A percentile compares a stretch with the other conserved stretches of the same genome.
These are phyloP conservation scores for Andinoacara biseriatus DNA, from an alignment of 2,113 vertebrate species.

Conservation along the genomic window DNA sequence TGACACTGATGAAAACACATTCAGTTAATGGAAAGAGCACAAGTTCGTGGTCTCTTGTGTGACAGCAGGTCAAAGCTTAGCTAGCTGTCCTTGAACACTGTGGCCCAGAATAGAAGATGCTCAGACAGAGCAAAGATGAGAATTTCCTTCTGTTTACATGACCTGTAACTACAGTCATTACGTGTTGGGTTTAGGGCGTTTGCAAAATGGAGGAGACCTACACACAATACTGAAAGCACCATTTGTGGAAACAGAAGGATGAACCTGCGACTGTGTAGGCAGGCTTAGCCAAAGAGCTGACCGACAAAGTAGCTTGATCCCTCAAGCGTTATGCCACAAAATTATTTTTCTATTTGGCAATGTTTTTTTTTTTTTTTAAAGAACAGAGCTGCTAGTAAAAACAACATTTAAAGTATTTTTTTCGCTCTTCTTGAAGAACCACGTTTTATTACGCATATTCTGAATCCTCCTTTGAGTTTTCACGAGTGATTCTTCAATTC, in stretches of 20 bases:
- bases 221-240: neutral
- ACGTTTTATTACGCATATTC: neutral
- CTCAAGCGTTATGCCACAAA: neutral
- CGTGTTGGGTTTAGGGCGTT: neutral
- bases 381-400: neutral
- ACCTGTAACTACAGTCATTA: neutral
- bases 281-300: neutral
- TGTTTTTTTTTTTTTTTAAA: neutral
- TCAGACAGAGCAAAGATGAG: neutral
- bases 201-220: neutral
- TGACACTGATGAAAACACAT: conserved; percentile 58
- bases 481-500: neutral
- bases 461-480: neutral
- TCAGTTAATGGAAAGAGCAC: conserved; percentile 41
- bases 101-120: neutral
- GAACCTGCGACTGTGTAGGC: neutral
- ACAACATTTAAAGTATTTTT: neutral
- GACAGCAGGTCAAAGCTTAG: conserved; percentile 15
- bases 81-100: neutral
- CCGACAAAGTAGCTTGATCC: neutral
- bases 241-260: neutral
- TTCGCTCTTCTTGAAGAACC: neutral
- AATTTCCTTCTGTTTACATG: neutral
- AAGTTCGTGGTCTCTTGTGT: conserved; percentile 14
- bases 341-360: neutral